Evolutionary conservation across 2,113 vertebrate species (phyloP), one percentile per base, ranked within the genome.

Genomic region (Canis aureus): DNA sequence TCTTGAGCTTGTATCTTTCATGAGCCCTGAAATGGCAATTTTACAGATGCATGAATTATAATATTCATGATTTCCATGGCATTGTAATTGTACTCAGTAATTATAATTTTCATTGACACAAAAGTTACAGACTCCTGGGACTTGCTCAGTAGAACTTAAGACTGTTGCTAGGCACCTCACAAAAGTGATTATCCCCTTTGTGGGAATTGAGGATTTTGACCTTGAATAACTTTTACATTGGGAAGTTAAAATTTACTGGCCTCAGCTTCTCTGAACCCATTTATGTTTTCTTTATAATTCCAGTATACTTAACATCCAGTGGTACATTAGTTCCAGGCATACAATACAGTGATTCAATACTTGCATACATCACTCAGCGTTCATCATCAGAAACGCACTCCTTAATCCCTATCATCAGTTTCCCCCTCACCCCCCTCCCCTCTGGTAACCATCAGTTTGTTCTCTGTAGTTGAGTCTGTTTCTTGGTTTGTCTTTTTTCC

Each of bases 71-170:
- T 93, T 95, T 97, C 78, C 64, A 95, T 25, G 17, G 94, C 43
- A 91, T 83, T 86, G 23, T 35, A 96, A 95, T 73, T 95, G 71
- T 94, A 49, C 91, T 95, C 35, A 35, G 78, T 93, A 94, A 96
- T 95, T 98, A 96, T 73, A 60, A 93, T 97, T 96, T 94, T 93
- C 88, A 94, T 78, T 95, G 89, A 92, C 84, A 87, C 81, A 84
- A 94, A 91, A 95, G 91, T 95, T 93, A 91, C 71, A 97, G 78
- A 38, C 32, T 97, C 89, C 86, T 96, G 85, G 92, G 64, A 95
- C 20, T 92, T 92, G 76, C 78, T 95, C 62, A 87, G n/a, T 53
- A 87, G 51, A 91, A 88, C 57, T 38, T 94, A 87, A 93, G 32
- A 80, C 38, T 67, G 32, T 92, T 81, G 76, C 69, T 94, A 91